Base-by-base conservation (phyloP, 2,888 invertebrate genomes). In the Stenoptilia bipunctidactyla region DNA sequence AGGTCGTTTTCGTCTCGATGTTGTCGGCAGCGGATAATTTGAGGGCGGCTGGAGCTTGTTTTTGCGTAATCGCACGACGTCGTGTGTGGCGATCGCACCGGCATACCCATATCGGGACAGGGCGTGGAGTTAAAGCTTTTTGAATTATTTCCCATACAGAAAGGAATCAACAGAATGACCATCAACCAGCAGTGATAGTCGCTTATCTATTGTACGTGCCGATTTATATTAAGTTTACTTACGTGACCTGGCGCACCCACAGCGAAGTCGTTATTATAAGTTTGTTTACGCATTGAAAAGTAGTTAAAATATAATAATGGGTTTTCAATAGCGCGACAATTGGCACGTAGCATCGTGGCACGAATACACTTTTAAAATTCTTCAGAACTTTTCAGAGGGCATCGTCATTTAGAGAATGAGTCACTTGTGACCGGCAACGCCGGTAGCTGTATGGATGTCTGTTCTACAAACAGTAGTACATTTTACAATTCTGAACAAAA, bases 21-120 rank as follows among this genome's bases (percentile, higher is more conserved):
- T 46, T 53, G 61, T 55, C 61, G 63, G 66, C 65, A 61, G 56
- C 53, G 44, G 45, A 62, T 79, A 76, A 79, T 75, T 70, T 71
- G 58, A 71, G 61, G 66, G 66, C 66, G 66, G 65, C 55, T 54
- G 49, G 53, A 49, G 61, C 56, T 58, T 54, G 56, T 58, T 64
- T 72, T 72, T 67, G 69, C 67, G 66, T 70, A 73, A 73, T 69
- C 64, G 58, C 14, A 12, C 34, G 30, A 30, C 75, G 51, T 55
- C 71, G 73, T 77, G 76, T 77, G 80, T 56, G 76, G 72, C 56
- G 62, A 52, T 45, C 45, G 41, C 33, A 34, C 45, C 40, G 34
- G 15, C 27, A 33, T 45, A 39, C 42, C 75, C 79, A 49, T 77
- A 69, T 71, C 50, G 41, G 74, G 73, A 42, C 45, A n/a, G 30